These are phyloP conservation scores for Nyctibius bracteatus DNA, from an alignment of 2,113 vertebrate genomes.

Conservation along the genomic window DNA sequence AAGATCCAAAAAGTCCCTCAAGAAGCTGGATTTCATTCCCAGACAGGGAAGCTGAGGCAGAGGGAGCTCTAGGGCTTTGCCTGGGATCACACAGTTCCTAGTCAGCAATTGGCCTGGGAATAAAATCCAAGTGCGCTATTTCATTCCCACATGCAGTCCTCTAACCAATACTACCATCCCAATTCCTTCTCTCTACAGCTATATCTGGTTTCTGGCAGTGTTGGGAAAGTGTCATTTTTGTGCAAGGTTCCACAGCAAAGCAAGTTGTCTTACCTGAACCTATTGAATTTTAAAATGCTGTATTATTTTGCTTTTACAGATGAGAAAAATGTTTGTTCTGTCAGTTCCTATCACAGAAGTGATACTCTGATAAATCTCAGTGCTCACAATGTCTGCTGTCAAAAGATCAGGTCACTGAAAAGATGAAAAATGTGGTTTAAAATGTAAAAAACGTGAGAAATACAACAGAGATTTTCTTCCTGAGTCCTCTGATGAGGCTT, in stretches of 20 bases:
- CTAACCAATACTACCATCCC: neutral
- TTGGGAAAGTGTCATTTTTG: neutral
- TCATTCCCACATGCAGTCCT: neutral
- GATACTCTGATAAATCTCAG: neutral
- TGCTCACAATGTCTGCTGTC: neutral
- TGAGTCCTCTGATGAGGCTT: neutral
- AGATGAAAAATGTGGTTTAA: neutral
- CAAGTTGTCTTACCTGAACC: neutral
- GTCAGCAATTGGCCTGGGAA: neutral
- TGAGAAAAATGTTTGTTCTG: neutral
- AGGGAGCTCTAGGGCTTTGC: neutral
- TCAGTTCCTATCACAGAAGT: neutral
- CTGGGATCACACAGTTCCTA: neutral
- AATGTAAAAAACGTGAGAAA: neutral
- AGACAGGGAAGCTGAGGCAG: neutral
- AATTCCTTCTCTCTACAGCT: neutral
- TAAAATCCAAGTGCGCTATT: neutral
- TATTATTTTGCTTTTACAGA: neutral
- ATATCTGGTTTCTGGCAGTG: neutral
- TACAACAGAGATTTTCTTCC: neutral
- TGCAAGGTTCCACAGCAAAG: neutral
- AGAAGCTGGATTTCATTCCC: neutral
- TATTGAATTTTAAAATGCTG: neutral
- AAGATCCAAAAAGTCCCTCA: neutral
- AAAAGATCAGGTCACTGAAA: neutral